Percentiles rank a stretch among this genome's conserved stretches.
These are phyloP conservation scores for Eubasilissa splendida DNA, from an alignment of 2,888 invertebrate species.

Conservation along the genomic window DNA sequence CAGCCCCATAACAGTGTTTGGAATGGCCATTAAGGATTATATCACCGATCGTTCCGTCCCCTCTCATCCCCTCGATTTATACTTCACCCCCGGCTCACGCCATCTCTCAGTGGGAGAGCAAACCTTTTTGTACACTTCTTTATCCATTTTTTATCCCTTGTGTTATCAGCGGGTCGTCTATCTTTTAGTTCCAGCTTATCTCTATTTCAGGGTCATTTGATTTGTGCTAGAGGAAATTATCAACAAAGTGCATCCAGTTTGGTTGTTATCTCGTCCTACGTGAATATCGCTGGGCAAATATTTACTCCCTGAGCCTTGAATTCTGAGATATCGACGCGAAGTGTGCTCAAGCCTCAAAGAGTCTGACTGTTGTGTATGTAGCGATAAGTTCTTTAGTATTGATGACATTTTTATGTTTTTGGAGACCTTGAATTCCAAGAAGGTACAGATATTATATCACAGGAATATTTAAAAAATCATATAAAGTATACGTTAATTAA, in stretches of 20 bases:
- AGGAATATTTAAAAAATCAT: too few species aligned
- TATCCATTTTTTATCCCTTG: conserved; percentile 58
- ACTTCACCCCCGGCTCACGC: conserved; percentile 60
- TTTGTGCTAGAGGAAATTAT: conserved; percentile 57
- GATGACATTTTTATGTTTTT: conserved; percentile 6
- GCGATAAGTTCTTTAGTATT: conserved; percentile 15
- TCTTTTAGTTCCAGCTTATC: conserved; percentile 56
- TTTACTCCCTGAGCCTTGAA: conserved; percentile 31
- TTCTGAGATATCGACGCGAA: conserved; percentile 28
- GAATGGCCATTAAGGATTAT: conserved; percentile 58
- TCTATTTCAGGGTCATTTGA: conserved; percentile 58
- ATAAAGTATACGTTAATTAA: too few species aligned
- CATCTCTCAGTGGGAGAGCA: conserved; percentile 59
- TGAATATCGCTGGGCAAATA: conserved; percentile 32
- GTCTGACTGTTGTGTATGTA: conserved; percentile 10
- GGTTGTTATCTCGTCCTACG: conserved; percentile 10
- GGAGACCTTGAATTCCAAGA: not conserved
- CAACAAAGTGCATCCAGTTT: conserved; percentile 52
- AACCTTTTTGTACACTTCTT: conserved; percentile 63
- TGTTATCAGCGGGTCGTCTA: conserved; percentile 56
- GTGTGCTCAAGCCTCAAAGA: conserved; percentile 17
- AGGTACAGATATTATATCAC: too few species aligned
- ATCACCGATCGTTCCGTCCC: conserved; percentile 53
- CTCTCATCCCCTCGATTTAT: conserved; percentile 38
- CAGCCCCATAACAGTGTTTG: conserved; percentile 45